Conservation (phyloP, 2,888 invertebrate species). For the Coleophora deauratella region DNA sequence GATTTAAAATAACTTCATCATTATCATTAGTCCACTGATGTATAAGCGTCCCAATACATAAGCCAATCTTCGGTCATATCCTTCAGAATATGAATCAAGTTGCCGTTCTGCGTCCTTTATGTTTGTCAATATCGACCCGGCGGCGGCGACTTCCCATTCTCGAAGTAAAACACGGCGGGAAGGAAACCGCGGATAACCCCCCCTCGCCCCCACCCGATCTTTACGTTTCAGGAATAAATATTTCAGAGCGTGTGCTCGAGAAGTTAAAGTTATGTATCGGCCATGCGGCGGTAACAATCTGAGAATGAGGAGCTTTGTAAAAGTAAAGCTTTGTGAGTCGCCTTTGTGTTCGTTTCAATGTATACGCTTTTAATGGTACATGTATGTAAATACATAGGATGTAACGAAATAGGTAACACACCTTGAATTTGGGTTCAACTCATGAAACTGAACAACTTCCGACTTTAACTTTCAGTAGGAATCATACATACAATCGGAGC, state of each 20-base stretch:
- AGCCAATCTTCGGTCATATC: no score
- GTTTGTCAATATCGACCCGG: slow-evolving; percentile 71
- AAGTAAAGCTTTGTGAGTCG: slow-evolving; percentile 10
- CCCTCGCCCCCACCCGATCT: slow-evolving; percentile 55
- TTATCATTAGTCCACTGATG: no score
- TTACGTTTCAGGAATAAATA: slow-evolving; percentile 75
- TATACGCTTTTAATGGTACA: no score
- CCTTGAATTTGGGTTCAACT: no score
- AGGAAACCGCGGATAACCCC: slow-evolving; percentile 74
- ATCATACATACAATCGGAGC: no score
- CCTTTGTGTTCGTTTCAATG: slow-evolving; percentile 20
- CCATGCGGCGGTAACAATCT: slow-evolving; percentile 65
- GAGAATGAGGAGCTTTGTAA: slow-evolving; percentile 50
- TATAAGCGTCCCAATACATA: no score
- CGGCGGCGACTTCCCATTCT: slow-evolving; percentile 73
- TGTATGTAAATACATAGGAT: no score
- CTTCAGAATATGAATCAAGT: slow-evolving; percentile 11
- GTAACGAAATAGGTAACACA: no score
- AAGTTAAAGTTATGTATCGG: slow-evolving; percentile 73
- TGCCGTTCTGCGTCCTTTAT: slow-evolving; percentile 34
- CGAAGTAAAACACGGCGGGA: slow-evolving; percentile 74
- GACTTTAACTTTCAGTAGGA: no score
- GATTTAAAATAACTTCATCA: no score
- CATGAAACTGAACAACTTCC: no score
- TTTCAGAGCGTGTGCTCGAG: slow-evolving; percentile 74